These are phyloP conservation scores for Apis mellifera DNA, from an alignment of 1,140 invertebrate genomes.

Conservation along the genomic window DNA sequence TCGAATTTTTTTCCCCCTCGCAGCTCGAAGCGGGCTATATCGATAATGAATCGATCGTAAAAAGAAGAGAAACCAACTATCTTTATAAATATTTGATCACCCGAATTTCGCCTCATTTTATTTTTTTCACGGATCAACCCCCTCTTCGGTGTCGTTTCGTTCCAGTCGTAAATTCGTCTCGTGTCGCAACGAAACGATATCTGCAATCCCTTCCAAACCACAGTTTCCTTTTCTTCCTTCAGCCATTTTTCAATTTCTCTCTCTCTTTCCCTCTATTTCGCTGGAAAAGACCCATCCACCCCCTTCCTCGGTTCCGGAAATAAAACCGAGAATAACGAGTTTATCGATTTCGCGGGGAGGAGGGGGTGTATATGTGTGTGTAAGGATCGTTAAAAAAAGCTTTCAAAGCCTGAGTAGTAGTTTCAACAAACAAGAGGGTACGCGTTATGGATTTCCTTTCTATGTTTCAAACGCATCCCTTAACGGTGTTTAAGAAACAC, in stretches of 20 bases:
- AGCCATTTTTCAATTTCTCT: not conserved
- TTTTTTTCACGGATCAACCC: no score
- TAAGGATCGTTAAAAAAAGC: slow-evolving; percentile 10
- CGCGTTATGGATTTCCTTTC: not conserved
- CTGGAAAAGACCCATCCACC: not conserved
- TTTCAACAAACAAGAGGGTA: not conserved
- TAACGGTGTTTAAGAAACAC: not conserved
- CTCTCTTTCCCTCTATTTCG: not conserved
- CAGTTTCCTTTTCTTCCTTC: not conserved
- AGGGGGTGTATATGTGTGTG: not conserved
- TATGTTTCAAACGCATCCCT: not conserved
- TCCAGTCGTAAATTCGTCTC: slow-evolving; percentile 20
- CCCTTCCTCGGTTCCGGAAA: not conserved
- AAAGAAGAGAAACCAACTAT: not conserved
- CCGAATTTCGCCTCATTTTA: not conserved
- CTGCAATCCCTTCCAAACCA: not conserved
- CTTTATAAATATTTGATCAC: slow-evolving; percentile 23
- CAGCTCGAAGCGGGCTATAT: not conserved
- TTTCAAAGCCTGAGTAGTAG: not conserved
- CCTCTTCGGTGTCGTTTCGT: not conserved
- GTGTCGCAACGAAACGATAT: not conserved
- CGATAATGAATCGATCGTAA: not conserved
- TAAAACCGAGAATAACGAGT: slow-evolving; percentile 8
- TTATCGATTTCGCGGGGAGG: slow-evolving; percentile 10
- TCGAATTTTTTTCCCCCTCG: slow-evolving; percentile 13